phyloP scores from a whole-genome alignment of 2,888 invertebrate genomes.

The Theristus sp. region DNA sequence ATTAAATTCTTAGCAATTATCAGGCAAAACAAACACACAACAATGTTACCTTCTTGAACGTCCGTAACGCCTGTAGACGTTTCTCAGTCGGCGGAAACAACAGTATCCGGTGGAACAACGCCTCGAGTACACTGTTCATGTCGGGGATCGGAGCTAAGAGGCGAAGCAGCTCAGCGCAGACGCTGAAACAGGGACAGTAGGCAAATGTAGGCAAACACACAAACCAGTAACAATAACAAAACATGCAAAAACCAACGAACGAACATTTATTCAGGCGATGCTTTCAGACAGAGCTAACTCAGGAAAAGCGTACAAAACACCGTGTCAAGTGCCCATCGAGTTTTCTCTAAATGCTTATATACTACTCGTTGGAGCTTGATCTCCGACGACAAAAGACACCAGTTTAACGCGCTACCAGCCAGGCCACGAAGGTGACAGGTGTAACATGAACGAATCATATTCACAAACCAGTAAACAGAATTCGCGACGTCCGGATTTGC shows the following conservation, averaged over 20 bases:
- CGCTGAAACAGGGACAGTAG: slow-evolving; percentile 42
- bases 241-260: not conserved
- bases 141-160: slow-evolving; percentile 62
- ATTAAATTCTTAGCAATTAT: not conserved
- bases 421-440: no score
- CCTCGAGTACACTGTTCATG: slow-evolving; percentile 69
- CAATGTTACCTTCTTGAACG: slow-evolving; percentile 48
- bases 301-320: no score
- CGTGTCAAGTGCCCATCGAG: no score
- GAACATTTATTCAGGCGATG: no score
- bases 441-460: no score
- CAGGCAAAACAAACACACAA: not conserved
- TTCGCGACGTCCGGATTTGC: slow-evolving; percentile 45
- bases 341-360: no score
- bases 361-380: no score
- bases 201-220: slow-evolving; percentile 5
- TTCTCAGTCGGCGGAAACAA: slow-evolving; percentile 67
- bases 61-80: slow-evolving; percentile 61
- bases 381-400: no score
- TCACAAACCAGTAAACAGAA: not conserved
- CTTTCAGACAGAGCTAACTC: no score
- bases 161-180: slow-evolving; percentile 67
- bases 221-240: not conserved
- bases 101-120: slow-evolving; percentile 75
- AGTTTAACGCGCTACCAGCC: no score